Conservation (phyloP, 2,797 vertebrate genomes). For the Alcedo atthis region DNA sequence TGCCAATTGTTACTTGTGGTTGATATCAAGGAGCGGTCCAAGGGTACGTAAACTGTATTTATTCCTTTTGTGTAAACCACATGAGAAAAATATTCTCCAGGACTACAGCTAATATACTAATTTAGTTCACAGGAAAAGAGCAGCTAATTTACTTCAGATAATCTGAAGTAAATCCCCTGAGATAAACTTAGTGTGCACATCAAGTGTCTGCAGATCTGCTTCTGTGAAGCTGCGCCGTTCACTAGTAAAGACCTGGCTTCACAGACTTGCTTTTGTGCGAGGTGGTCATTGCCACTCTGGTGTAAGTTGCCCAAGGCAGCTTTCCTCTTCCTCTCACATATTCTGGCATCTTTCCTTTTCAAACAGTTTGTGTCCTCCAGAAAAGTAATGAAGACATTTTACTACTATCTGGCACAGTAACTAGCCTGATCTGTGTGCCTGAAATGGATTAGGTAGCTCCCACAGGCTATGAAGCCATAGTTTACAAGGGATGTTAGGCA, state of each 20-base stretch:
- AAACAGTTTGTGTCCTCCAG: not conserved
- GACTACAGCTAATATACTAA: not conserved
- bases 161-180: not conserved
- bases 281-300: accelerated
- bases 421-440: not conserved
- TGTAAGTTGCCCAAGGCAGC: not conserved
- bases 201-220: not conserved
- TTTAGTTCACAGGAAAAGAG: not conserved
- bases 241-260: not conserved
- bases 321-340: not conserved
- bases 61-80: not conserved
- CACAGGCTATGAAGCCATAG: not conserved
- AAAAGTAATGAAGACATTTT: not conserved
- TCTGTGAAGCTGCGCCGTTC: not conserved
- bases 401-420: not conserved
- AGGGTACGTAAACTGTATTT: not conserved
- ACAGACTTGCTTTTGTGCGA: not conserved
- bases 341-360: not conserved
- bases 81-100: not conserved
- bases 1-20: not conserved
- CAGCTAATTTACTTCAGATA: not conserved
- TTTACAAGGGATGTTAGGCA: not conserved
- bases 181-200: not conserved
- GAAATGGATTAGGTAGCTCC: not conserved
- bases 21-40: not conserved